Percentiles rank a stretch among this genome's conserved stretches.
Evolutionary conservation across 2,113 vertebrate species (phyloP).

Genomic region (Platysteira castanea): DNA sequence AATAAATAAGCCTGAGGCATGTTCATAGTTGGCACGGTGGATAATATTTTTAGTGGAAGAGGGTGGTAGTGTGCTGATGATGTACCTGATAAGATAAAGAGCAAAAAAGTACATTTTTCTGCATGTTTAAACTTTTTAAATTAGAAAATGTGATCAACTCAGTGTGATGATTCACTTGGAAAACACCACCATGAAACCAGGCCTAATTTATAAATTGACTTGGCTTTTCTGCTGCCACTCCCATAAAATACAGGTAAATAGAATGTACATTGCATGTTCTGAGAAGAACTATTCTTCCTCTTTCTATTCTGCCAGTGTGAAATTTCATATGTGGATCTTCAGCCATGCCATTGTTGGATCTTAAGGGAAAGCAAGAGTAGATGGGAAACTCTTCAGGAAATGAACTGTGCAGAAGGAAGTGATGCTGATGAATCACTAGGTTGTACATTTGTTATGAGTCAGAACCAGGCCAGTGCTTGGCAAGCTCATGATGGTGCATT

Average conservation of each 20-base stretch:
- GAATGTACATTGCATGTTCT: background rate
- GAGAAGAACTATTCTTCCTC: background rate
- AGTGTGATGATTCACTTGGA: conserved; percentile 38
- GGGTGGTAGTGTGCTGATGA: conserved; percentile 11
- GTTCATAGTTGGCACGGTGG: conserved; percentile 19
- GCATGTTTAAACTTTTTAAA: conserved; percentile 61
- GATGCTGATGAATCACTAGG: background rate
- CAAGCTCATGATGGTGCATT: background rate
- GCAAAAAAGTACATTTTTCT: conserved; percentile 48
- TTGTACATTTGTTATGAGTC: background rate
- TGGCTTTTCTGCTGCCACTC: conserved; percentile 1
- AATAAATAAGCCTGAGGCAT: conserved; percentile 36
- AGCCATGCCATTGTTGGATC: background rate
- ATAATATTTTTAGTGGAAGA: conserved; percentile 41
- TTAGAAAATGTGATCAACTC: conserved; percentile 33
- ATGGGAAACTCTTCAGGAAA: conserved; percentile 40
- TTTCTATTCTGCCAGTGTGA: background rate
- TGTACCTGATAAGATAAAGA: conserved; percentile 49
- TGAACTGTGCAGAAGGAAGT: background rate
- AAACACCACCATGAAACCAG: background rate
- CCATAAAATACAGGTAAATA: background rate
- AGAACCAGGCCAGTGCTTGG: background rate
- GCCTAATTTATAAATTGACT: conserved; percentile 23
- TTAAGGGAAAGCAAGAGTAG: background rate
- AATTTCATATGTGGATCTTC: background rate